These are phyloP conservation scores for Pogoniulus pusillus DNA, from an alignment of 2,797 vertebrate species.

Conservation along the genomic window DNA sequence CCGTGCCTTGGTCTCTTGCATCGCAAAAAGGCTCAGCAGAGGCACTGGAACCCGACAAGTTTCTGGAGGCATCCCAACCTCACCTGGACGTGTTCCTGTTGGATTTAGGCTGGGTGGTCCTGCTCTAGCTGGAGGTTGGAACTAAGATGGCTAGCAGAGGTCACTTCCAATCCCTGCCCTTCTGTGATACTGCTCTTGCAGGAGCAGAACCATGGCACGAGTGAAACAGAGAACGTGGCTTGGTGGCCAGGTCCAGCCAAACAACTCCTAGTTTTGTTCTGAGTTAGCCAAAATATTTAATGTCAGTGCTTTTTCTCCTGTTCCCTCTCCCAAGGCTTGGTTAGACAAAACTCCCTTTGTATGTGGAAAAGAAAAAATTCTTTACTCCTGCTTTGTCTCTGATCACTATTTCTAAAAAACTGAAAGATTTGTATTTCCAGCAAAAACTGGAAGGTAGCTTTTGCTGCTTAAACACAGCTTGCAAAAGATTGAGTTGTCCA, in stretches of 20 bases:
- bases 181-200: too few relatives aligned
- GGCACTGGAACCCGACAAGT: not conserved
- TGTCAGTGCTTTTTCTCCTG: not conserved
- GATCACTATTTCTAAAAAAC: not conserved
- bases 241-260: not conserved
- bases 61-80: too few relatives aligned
- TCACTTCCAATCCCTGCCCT: too few relatives aligned
- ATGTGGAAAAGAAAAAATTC: not conserved
- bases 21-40: too few relatives aligned
- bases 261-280: not conserved
- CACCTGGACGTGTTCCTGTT: too few relatives aligned
- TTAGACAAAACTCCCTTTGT: not conserved
- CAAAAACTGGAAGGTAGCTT: not conserved
- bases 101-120: too few relatives aligned
- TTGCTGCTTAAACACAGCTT: not conserved
- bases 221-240: rapidly evolving
- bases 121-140: too few relatives aligned
- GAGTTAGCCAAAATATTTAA: not conserved
- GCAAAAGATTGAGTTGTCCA: not conserved
- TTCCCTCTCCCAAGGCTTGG: not conserved
- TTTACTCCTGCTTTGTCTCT: not conserved
- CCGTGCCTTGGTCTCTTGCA: not conserved
- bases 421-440: not conserved
- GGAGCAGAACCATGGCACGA: rapidly evolving
- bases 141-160: too few relatives aligned